These are phyloP conservation scores for Lithophane socia DNA, from an alignment of 2,888 invertebrate species.

Conservation along the genomic window DNA sequence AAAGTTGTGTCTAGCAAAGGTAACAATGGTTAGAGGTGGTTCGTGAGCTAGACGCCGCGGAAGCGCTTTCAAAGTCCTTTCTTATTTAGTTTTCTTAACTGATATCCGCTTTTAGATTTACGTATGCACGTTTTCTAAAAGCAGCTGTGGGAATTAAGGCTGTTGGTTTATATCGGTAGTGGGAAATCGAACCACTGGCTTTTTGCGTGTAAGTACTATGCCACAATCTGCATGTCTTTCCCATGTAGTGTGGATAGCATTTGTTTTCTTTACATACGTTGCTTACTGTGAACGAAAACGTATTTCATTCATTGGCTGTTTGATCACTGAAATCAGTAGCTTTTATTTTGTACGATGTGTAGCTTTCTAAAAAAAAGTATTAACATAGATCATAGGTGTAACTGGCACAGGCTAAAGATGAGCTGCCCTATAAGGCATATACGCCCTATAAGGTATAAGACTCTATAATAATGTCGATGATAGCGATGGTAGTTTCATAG, in stretches of 20 bases:
- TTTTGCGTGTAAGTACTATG: background rate
- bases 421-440: no score
- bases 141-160: slow-evolving; percentile 44
- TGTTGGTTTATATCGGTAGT: slow-evolving; percentile 41
- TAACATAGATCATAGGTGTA: no score
- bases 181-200: slow-evolving; percentile 11
- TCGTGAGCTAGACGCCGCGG: slow-evolving; percentile 73
- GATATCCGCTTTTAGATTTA: slow-evolving; percentile 62
- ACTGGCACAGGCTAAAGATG: background rate
- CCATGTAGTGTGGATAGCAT: background rate
- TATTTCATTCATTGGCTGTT: background rate
- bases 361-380: background rate
- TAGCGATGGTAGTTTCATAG: background rate
- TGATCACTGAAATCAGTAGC: background rate
- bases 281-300: background rate
- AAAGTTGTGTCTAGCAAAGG: slow-evolving; percentile 78
- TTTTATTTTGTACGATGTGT: background rate
- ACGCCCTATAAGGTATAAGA: no score
- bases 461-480: background rate
- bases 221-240: background rate
- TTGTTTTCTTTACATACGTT: background rate
- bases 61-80: slow-evolving; percentile 61
- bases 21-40: slow-evolving; percentile 79
- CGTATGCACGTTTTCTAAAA: slow-evolving; percentile 55
- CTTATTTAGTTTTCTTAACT: slow-evolving; percentile 73